Percentiles rank a stretch among this genome's conserved stretches.
These are phyloP conservation scores for Argyresthia goedartella DNA, from an alignment of 2,888 invertebrate species.

Conservation along the genomic window DNA sequence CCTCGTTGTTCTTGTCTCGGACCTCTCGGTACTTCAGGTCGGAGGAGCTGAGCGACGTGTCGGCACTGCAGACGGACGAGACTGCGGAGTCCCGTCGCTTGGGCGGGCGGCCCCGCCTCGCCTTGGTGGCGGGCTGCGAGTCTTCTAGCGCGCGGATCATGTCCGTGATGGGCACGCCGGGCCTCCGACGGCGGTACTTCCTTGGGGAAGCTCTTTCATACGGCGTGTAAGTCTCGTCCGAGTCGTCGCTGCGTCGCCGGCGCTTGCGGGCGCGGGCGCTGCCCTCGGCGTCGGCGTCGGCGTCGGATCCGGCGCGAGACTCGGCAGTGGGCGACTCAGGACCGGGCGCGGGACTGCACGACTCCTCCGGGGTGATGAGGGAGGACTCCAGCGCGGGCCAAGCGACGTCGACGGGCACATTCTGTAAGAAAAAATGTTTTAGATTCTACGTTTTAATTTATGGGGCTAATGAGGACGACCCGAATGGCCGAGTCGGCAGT, in stretches of 20 bases:
- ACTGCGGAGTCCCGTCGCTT: conserved; percentile 60
- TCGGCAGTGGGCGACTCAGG: conserved; percentile 56
- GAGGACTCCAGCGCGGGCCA: neutral
- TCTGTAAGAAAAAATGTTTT: neutral
- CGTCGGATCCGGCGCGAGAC: conserved; percentile 50
- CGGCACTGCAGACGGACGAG: conserved; percentile 54
- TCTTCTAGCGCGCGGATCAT: conserved; percentile 54
- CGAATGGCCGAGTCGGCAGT: too few relatives aligned
- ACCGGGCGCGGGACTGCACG: conserved; percentile 18
- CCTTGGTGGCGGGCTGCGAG: conserved; percentile 43
- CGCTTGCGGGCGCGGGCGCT: too few relatives aligned
- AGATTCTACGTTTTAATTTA: neutral
- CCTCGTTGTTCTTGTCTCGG: conserved; percentile 83
- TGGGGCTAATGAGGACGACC: too few relatives aligned
- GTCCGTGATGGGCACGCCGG: conserved; percentile 50
- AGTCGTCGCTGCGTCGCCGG: conserved; percentile 48
- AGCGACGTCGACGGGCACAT: neutral
- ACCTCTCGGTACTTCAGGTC: conserved; percentile 75
- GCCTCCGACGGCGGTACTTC: conserved; percentile 45
- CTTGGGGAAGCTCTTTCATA: conserved; percentile 31
- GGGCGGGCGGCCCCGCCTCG: conserved; percentile 67
- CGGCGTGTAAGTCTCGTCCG: conserved; percentile 56
- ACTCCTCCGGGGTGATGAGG: neutral
- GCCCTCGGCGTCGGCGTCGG: conserved; percentile 37
- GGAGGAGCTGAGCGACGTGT: conserved; percentile 45